A percentile compares a stretch with the other conserved stretches of the same genome.
Evolutionary conservation across 2,888 invertebrate genomes (phyloP).

Genomic region (Neoitamus cyanurus): DNA sequence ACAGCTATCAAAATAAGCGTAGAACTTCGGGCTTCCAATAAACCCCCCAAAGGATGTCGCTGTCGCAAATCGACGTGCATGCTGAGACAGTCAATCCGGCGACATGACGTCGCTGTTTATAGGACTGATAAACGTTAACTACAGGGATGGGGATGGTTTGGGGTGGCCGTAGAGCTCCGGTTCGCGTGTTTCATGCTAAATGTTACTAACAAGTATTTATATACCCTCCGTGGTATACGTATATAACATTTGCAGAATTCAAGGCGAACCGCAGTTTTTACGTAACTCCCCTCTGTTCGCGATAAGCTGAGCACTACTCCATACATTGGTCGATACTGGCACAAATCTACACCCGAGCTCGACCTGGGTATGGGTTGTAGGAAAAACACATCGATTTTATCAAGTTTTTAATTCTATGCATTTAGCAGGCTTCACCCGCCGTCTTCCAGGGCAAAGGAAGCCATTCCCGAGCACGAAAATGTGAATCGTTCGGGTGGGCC

Average conservation of each 20-base stretch:
- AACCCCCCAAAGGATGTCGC: neutral
- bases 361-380: neutral
- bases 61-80: neutral
- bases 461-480: slow-evolving; percentile 16
- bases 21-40: neutral
- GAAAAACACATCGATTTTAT: slow-evolving; percentile 30
- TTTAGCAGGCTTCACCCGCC: slow-evolving; percentile 25
- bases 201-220: neutral
- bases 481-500: neutral
- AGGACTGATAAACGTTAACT: neutral
- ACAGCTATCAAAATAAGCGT: neutral
- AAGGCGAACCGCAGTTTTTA: neutral
- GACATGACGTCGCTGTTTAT: slow-evolving; percentile 30
- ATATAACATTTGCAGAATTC: neutral
- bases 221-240: neutral
- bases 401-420: slow-evolving; percentile 35
- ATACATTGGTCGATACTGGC: neutral
- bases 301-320: neutral
- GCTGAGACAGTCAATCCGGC: slow-evolving; percentile 6
- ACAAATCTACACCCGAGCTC: neutral
- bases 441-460: slow-evolving; percentile 15
- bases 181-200: neutral
- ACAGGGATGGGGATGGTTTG: neutral
- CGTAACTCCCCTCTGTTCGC: neutral
- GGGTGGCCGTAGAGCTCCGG: neutral